Percentiles rank a stretch among this genome's conserved stretches.
Evolutionary conservation across 1,140 invertebrate species (phyloP).

Genomic region (Tachypleus tridentatus): DNA sequence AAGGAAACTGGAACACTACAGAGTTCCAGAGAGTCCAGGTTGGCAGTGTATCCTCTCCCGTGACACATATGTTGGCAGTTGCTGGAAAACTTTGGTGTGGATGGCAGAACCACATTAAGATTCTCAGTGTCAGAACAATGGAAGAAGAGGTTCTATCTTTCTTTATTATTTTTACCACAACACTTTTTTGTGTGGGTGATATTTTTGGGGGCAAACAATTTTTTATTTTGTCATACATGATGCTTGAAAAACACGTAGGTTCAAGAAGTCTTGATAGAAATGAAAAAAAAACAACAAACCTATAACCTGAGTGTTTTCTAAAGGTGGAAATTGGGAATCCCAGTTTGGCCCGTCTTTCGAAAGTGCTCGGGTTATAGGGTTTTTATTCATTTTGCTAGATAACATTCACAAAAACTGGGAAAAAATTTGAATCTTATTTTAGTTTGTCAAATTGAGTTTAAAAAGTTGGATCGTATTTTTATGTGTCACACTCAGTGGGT

Average conservation of each 20-base stretch:
- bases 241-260: background rate
- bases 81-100: constrained; percentile 77
- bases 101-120: constrained; percentile 67
- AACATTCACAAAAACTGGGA: no score
- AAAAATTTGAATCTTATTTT: no score
- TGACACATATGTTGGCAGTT: constrained; percentile 73
- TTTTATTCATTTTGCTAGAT: no score
- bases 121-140: constrained; percentile 60
- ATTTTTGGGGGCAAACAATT: background rate
- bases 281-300: no score
- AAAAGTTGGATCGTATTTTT: no score
- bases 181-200: background rate
- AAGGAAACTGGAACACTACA: constrained; percentile 67
- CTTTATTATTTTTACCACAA: background rate
- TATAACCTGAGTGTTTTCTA: no score
- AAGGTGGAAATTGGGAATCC: no score
- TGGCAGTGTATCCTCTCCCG: constrained; percentile 48
- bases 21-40: constrained; percentile 55
- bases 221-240: constrained; percentile 1
- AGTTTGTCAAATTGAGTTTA: no score
- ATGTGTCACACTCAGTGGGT: no score
- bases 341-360: no score
- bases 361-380: no score
- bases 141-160: constrained; percentile 44
- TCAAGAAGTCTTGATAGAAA: background rate